Evolutionary conservation across 2,888 invertebrate species (phyloP), one percentile per base, ranked within the genome.

Genomic region (Drosophila incognita): DNA sequence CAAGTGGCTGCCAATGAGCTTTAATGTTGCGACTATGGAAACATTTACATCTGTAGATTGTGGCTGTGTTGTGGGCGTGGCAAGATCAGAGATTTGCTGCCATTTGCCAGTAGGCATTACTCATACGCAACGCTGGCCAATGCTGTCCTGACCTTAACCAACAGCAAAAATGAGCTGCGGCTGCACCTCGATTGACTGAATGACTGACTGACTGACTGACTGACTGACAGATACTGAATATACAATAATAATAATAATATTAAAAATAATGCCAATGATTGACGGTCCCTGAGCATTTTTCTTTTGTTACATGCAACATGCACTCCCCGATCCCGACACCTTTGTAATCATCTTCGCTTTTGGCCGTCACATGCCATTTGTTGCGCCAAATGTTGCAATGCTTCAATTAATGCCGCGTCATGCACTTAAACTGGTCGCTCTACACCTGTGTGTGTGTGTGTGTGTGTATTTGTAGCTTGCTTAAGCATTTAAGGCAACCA

Each of bases 321-420:
- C 59, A 24, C 15, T 31, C 18, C 29, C 33, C 29, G 8, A 31
- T 31, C 21, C 42, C 33, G 7, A 11, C 27, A n/a, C 35, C 10
- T 11, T 27, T 54, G n/a, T 63, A 49, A 66, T 15, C 65, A 27
- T 48, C 58, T 33, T 51, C n/a, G 13, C 46, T 56, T 68, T 54
- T 24, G 66, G 75, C 81, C 67, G 71, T 76, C 61, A 82, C 81
- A 78, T 66, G 68, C 81, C 83, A 81, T 81, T 81, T 78, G 81
- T 38, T 66, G 79, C 64, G 59, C 61, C 71, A 82, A 83, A 83
- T 82, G 82, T 70, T 82, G 81, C 78, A 79, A 69, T 76, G 79
- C 78, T 69, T 79, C 79, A 54, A 66, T 66, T 61, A 69, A 72
- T 79, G 79, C 53, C 66, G 57, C 76, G 66, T 78, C 72, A 78